Evolutionary conservation across 2,797 vertebrate genomes (phyloP), one percentile per base, ranked within the genome.

Genomic region (Chiroxiphia lanceolata): DNA sequence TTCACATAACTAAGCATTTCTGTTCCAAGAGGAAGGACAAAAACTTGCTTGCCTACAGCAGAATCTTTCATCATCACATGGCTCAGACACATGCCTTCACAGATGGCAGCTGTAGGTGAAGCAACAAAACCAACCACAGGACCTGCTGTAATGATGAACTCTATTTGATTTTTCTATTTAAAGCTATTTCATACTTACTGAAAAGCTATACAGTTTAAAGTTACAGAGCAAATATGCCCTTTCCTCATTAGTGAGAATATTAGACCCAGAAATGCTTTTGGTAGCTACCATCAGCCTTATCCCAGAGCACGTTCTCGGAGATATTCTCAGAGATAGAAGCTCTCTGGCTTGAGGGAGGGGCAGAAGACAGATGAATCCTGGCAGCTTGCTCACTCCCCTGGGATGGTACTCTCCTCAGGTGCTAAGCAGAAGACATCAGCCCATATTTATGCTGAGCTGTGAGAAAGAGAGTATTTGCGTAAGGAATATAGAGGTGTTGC

Each of bases 1-100:
- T 86, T 91, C 67, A 70, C 11, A n/a, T 71, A 72, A 4, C 7
- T 69, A 94, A 93, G 91, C 59, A 91, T 53, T 82, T 86, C 61
- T 82, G 16, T 57, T 60, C 54, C 77, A 82, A 82, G 63, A 92
- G 60, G 94, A 94, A 91, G 87, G 67, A 79, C 0, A 2, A 85
- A 92, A 96, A 61, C 51, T 94, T 94, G 80, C 48, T 90, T 79
- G 87, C 60, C 71, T 82, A 47, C 68, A 89, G 70, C 42, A 91
- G 88, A 90, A 63, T 76, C 54, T 79, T 86, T 63, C 45, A 53
- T 57, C 42, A 74, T 84, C 60, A 67, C 44, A 11, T 53, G 71
- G 31, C 53, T 87, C 29, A 71, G 57, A 50, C 83, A 91, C 74
- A 67, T 59, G 63, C 72, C 67, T 74, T n/a, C 67, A 72, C 23